Evolutionary conservation across 2,888 invertebrate genomes (phyloP).

Genomic region (Meteorus colon): DNA sequence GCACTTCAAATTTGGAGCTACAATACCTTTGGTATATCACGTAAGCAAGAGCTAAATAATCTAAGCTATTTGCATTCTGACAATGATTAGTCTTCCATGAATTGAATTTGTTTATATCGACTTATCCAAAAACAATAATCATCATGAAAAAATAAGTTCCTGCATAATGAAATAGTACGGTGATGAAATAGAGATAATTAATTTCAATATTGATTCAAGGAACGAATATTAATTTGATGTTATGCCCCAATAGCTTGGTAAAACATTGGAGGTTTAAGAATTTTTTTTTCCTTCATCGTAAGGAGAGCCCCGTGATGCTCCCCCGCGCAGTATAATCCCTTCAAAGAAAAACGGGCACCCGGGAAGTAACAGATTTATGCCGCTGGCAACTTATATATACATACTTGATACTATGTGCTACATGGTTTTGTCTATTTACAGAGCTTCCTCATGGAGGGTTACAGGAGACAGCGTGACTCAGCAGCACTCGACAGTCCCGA

Average conservation of each 20-base stretch:
- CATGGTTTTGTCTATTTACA: constrained; percentile 52
- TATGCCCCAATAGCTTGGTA: constrained; percentile 21
- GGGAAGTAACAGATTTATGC: constrained; percentile 54
- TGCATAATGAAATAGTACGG: too few species aligned
- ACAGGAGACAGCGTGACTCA: constrained; percentile 38
- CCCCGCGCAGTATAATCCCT: constrained; percentile 52
- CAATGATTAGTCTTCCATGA: too few species aligned
- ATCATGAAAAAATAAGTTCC: too few species aligned
- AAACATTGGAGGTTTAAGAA: constrained; percentile 27
- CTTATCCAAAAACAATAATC: too few species aligned
- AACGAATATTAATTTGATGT: constrained; percentile 45
- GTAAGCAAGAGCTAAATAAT: too few species aligned
- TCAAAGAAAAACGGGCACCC: constrained; percentile 52
- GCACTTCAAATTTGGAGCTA: too few species aligned
- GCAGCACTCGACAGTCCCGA: constrained; percentile 28
- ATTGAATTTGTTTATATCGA: too few species aligned
- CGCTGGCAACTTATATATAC: constrained; percentile 20
- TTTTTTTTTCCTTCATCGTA: constrained; percentile 44
- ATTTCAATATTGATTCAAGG: background rate
- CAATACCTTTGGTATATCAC: too few species aligned
- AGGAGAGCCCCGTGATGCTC: constrained; percentile 46
- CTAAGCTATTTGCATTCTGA: too few species aligned
- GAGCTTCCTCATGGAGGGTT: constrained; percentile 39
- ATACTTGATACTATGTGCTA: constrained; percentile 40
- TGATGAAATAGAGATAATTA: background rate